These are phyloP conservation scores for Syrmaticus mikado DNA, from an alignment of 2,113 vertebrate genomes.

Conservation along the genomic window DNA sequence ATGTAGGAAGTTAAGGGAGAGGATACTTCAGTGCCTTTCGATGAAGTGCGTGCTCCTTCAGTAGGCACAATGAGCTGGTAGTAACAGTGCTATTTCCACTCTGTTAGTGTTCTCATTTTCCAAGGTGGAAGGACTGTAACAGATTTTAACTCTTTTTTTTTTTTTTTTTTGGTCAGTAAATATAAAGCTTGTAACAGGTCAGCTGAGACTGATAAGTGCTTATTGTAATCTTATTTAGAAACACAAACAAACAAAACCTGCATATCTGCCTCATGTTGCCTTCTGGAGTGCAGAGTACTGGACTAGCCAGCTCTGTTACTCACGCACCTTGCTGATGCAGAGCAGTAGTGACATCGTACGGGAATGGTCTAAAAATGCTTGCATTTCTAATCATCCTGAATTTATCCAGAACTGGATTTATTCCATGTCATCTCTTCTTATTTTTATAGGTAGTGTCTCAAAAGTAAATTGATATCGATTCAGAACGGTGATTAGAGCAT, in stretches of 20 bases:
- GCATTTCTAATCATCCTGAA: background rate
- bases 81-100: background rate
- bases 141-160: background rate
- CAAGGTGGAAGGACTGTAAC: background rate
- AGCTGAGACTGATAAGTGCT: background rate
- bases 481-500: background rate
- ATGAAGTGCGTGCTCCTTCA: background rate
- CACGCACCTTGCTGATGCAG: background rate
- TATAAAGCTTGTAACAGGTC: background rate
- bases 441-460: background rate
- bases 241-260: background rate
- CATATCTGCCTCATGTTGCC: background rate
- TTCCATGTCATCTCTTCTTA: background rate
- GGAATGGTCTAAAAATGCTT: background rate
- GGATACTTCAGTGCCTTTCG: background rate
- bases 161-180: background rate
- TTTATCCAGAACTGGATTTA: background rate
- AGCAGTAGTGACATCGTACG: constrained; percentile 44
- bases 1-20: background rate
- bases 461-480: background rate
- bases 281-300: background rate
- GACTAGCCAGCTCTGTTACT: accelerated
- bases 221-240: background rate
- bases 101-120: background rate
- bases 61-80: background rate